A percentile compares a stretch with the other conserved stretches of the same genome.
Conservation (phyloP, 2,888 invertebrate genomes). For the Syrphus vitripennis region DNA sequence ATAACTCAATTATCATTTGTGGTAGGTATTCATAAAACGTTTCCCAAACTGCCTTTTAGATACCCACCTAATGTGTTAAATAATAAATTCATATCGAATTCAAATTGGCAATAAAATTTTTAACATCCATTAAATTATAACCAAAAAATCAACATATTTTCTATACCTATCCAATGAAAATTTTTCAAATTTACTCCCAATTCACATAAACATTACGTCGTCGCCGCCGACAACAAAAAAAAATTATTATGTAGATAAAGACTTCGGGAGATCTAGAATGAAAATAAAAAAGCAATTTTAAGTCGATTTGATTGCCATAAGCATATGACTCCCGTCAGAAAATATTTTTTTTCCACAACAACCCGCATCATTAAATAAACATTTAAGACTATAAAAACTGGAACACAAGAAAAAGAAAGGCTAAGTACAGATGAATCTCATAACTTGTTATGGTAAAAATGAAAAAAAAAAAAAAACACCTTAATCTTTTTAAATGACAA, state of each 20-base stretch:
- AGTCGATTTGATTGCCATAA: constrained; percentile 28
- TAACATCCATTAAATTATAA: not conserved
- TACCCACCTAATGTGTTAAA: not conserved
- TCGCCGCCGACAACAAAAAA: not conserved
- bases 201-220: not conserved
- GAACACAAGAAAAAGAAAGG: not conserved
- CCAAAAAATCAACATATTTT: not conserved
- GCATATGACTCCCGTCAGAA: constrained; percentile 23
- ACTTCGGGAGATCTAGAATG: not conserved
- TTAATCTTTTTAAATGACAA: constrained; percentile 9
- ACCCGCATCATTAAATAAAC: constrained; percentile 37
- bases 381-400: constrained; percentile 48
- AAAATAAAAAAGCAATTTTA: constrained; percentile 9
- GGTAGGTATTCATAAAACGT: not conserved
- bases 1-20: not conserved
- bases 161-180: not conserved
- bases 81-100: not conserved
- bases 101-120: not conserved
- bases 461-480: not conserved
- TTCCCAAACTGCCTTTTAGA: not conserved
- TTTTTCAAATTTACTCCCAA: not conserved
- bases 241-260: constrained; percentile 3
- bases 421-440: not conserved
- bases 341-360: not conserved
- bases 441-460: not conserved